These are phyloP conservation scores for Platycheirus albimanus DNA, from an alignment of 2,888 invertebrate genomes.

Conservation along the genomic window DNA sequence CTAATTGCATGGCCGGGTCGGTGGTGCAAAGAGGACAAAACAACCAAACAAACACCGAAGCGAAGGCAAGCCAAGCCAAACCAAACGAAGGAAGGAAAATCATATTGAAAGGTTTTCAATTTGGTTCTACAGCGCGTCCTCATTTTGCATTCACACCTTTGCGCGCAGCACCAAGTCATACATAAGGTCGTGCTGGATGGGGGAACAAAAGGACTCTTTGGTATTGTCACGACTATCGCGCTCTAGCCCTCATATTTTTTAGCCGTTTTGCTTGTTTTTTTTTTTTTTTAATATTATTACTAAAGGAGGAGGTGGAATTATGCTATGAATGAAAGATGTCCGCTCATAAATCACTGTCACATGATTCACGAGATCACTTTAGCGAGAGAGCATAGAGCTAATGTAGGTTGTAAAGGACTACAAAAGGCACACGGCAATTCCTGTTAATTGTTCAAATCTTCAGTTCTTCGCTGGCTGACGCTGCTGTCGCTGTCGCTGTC, in stretches of 20 bases:
- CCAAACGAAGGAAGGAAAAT: background rate
- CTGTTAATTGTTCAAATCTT: constrained; percentile 72
- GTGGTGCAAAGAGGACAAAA: too few relatives aligned
- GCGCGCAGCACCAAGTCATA: constrained; percentile 38
- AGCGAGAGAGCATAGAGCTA: constrained; percentile 40
- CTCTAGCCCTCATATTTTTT: constrained; percentile 34
- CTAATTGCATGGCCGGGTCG: constrained; percentile 40
- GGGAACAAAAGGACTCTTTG: constrained; percentile 69
- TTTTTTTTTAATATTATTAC: background rate
- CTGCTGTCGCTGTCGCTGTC: constrained; percentile 11
- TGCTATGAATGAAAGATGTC: constrained; percentile 74
- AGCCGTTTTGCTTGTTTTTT: constrained; percentile 7
- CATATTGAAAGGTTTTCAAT: constrained; percentile 72
- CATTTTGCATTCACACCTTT: constrained; percentile 73
- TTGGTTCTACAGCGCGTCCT: constrained; percentile 63
- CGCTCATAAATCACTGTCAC: constrained; percentile 73
- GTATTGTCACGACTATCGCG: constrained; percentile 72
- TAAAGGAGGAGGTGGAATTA: constrained; percentile 66
- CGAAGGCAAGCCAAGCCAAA: background rate
- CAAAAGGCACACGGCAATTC: constrained; percentile 70
- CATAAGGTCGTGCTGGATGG: constrained; percentile 56
- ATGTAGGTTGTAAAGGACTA: constrained; percentile 71
- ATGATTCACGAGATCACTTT: constrained; percentile 74
- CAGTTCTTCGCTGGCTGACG: too few relatives aligned
- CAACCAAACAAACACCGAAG: background rate